phyloP scores from a whole-genome alignment of 2,113 vertebrate genomes.

The Ceuthmochares aereus region DNA sequence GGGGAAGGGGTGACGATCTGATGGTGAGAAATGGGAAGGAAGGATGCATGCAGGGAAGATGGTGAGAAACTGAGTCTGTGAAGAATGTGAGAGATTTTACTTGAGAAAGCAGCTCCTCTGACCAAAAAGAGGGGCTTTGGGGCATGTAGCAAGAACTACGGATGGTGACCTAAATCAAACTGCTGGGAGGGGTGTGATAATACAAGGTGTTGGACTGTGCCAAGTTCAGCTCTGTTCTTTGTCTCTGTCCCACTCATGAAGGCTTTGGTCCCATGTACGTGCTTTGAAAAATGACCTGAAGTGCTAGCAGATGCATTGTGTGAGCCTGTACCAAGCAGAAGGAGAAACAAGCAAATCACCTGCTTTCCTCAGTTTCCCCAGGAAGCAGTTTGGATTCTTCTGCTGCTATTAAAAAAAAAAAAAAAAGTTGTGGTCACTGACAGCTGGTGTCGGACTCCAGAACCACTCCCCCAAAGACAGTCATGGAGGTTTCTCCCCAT shows the following conservation, averaged over 20 bases:
- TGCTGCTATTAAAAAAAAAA: background rate
- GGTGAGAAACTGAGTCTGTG: background rate
- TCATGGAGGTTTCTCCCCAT: slow-evolving; percentile 80
- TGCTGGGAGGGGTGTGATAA: background rate
- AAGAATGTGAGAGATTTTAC: background rate
- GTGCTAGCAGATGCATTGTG: background rate
- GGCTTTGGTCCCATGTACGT: background rate
- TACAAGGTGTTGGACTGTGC: background rate
- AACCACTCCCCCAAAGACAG: slow-evolving; percentile 81
- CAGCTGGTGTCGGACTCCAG: slow-evolving; percentile 82
- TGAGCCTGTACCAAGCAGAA: background rate
- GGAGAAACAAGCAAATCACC: background rate
- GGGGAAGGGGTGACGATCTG: background rate
- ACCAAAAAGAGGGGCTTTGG: background rate
- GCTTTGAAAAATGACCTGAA: background rate
- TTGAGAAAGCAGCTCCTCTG: background rate
- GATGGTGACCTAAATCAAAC: background rate
- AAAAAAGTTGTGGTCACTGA: background rate
- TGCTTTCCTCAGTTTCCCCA: background rate
- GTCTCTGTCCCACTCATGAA: background rate
- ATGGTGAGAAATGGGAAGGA: background rate
- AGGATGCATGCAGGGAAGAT: background rate
- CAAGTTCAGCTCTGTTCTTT: background rate
- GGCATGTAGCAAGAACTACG: background rate
- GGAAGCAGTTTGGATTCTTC: background rate